Evolutionary conservation across 2,888 invertebrate genomes (phyloP).

Genomic region (Apamea epomidion): DNA sequence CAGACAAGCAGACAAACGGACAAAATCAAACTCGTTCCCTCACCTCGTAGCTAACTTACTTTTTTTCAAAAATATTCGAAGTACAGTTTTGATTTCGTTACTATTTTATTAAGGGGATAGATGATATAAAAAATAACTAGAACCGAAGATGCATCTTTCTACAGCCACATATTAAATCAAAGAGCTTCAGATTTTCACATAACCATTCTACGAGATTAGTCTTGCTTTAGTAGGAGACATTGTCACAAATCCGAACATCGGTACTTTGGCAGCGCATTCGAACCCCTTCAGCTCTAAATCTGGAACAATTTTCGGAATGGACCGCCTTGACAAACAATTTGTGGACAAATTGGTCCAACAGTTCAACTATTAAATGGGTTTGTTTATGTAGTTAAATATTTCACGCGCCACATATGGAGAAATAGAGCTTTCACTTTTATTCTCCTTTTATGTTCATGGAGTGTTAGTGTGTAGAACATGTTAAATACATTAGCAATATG

Average conservation of each 20-base stretch:
- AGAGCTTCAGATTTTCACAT: not conserved
- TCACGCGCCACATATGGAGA: slow-evolving; percentile 55
- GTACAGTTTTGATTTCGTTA: not conserved
- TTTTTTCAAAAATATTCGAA: no score
- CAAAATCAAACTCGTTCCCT: not conserved
- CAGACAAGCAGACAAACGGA: not conserved
- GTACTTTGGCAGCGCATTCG: slow-evolving; percentile 75
- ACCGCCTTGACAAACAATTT: slow-evolving; percentile 87
- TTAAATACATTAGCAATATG: slow-evolving; percentile 51
- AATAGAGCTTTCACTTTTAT: slow-evolving; percentile 50
- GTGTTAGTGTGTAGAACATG: slow-evolving; percentile 55
- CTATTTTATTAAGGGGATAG: not conserved
- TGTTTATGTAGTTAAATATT: slow-evolving; percentile 75
- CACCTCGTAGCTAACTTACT: not conserved
- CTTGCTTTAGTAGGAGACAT: slow-evolving; percentile 69
- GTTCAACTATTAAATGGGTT: slow-evolving; percentile 80
- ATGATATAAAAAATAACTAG: not conserved
- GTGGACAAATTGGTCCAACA: slow-evolving; percentile 84
- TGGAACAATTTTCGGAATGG: slow-evolving; percentile 88
- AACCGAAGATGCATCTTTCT: not conserved
- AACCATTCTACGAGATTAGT: slow-evolving; percentile 74
- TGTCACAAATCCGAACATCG: slow-evolving; percentile 79
- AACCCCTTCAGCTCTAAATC: slow-evolving; percentile 87
- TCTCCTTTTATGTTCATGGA: slow-evolving; percentile 50
- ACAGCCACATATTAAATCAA: not conserved